These are phyloP conservation scores for Chaetura pelagica DNA, from an alignment of 2,113 vertebrate genomes.

Conservation along the genomic window DNA sequence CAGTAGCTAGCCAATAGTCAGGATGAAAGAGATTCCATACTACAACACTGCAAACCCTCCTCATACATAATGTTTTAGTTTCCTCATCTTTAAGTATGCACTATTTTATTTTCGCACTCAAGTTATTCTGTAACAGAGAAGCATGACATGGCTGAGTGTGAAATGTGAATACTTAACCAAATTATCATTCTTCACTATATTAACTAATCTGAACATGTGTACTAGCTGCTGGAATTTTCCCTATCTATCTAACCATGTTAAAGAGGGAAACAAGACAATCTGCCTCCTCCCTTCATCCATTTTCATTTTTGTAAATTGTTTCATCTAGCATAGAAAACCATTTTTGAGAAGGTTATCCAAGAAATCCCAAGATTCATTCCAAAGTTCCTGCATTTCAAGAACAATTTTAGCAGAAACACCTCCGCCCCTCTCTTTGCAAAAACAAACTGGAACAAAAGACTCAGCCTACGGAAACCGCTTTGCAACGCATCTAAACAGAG, in stretches of 20 bases:
- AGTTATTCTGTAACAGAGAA: not conserved
- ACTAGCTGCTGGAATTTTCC: not conserved
- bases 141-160: not conserved
- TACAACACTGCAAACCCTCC: not conserved
- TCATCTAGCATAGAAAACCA: not conserved
- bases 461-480: not conserved
- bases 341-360: not conserved
- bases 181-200: not conserved
- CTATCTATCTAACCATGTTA: not conserved
- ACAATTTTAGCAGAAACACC: not conserved
- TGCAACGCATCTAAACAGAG: slow-evolving; percentile 33
- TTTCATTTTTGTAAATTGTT: not conserved
- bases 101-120: not conserved
- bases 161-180: not conserved
- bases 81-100: not conserved
- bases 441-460: not conserved
- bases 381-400: not conserved
- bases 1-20: not conserved
- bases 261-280: not conserved
- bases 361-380: not conserved
- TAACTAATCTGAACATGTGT: not conserved
- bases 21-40: not conserved
- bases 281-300: not conserved
- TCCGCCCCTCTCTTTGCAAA: not conserved
- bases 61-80: not conserved